Evolutionary conservation across 1,140 invertebrate genomes (phyloP).

Genomic region (Drosophila tristis): DNA sequence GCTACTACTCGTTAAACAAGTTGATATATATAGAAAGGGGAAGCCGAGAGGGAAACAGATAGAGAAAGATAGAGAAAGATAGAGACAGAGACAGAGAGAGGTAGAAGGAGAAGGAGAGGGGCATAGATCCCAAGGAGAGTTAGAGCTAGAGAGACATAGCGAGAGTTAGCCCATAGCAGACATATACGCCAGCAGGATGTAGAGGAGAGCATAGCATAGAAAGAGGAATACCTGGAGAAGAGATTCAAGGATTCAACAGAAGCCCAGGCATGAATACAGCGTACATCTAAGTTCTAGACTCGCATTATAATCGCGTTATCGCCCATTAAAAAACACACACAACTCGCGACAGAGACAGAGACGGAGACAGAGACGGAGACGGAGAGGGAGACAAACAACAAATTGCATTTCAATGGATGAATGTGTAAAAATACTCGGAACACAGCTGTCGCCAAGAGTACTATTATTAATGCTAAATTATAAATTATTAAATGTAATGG

Average conservation of each 20-base stretch:
- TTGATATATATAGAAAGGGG: conserved; percentile 61
- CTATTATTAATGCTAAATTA: conserved; percentile 37
- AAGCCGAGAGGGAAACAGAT: conserved; percentile 21
- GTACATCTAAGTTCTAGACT: conserved; percentile 15
- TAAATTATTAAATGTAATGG: no score
- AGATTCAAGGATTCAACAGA: no score
- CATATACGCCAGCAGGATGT: background rate
- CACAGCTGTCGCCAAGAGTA: conserved; percentile 24
- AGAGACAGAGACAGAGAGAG: background rate
- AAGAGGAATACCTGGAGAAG: no score
- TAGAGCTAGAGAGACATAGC: conserved; percentile 1
- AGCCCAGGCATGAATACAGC: no score
- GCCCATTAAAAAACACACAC: background rate
- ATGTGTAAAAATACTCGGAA: conserved; percentile 46
- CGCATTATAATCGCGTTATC: conserved; percentile 5
- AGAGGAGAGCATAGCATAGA: background rate
- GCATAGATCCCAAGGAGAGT: background rate
- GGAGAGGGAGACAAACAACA: conserved; percentile 1
- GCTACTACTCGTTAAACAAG: conserved; percentile 78
- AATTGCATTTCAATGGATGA: conserved; percentile 39
- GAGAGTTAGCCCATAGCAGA: no score
- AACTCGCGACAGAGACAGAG: conserved; percentile 8
- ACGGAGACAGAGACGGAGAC: conserved; percentile 1
- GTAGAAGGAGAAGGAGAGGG: no score
- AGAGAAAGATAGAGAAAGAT: conserved; percentile 11